Evolutionary conservation across 2,113 vertebrate species (phyloP), one percentile per base, ranked within the genome.

Genomic region (Ia io): DNA sequence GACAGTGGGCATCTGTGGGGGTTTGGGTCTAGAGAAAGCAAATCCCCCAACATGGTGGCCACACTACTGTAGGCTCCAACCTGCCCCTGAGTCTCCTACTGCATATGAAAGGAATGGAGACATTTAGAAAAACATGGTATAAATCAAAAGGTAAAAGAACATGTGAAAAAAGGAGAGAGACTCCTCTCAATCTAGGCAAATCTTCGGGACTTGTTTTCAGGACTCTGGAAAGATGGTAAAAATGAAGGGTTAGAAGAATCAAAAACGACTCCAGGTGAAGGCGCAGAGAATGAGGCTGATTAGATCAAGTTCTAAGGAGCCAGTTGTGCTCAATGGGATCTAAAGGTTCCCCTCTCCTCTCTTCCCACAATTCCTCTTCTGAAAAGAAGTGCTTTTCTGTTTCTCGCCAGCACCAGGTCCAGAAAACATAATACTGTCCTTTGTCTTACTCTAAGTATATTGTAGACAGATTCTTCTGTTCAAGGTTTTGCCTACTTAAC

Each of bases 371-470:
- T 82, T 93, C n/a, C 77, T 51, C 63, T 90, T 74, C 92, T 93
- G 90, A 93, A 96, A 97, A 97, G 76, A 94, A 97, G 90, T 56
- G 83, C 88, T 96, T 88, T 90, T 97, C 90, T 96, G 88, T 90
- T 76, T 83, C 96, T 95, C 9, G 1, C 84, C 90, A 93, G 77
- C 84, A 82, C 93, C 87, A 91, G 93, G 95, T 95, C 83, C 90
- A 49, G 95, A 83, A 97, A 94, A 95, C 95, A 97, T 56, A 97
- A 95, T 82, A 84, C 92, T 49, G 73, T 67, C 90, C 86, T 97
- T 97, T 97, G 96, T 97, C 90, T 96, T 83, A 32, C 79, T 88
- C 90, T 32, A 67, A 96, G 83, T 79, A 67, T 61, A 40, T 28
- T 67, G 69, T 42, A 69, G 92, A 95, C 28, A 18, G 84, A 49